Base-by-base conservation (phyloP, 2,113 vertebrate genomes). In the Acinonyx jubatus region DNA sequence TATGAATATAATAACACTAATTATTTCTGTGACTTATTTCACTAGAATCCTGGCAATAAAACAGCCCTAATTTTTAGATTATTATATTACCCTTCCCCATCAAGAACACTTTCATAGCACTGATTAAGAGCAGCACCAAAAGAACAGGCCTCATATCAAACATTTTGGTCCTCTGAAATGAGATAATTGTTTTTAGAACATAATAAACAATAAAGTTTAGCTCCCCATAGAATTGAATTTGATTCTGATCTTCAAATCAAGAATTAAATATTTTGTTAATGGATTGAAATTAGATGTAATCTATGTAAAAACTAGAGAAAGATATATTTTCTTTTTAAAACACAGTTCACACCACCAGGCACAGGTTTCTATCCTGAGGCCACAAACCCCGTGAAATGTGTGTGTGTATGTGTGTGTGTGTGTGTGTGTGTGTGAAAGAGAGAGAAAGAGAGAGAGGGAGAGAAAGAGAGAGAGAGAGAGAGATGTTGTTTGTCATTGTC, bases 11-110 rank as follows among this genome's bases (percentile, higher is more conserved):
- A 13, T 31, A 84, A 86, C 9, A 86, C 12, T 25, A 83, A 92
- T 91, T 94, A 79, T 83, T 69, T 31, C 12, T 83, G 9, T 85
- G n/a, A 80, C 57, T 95, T 95, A 91, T 85, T 93, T 97, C 57
- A 48, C 48, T 86, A 89, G 78, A 71, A 79, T 38, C 73, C 16
- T 92, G 66, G 25, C 50, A 73, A 82, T 45, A 91, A 89, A 93
- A 92, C 71, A 23, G 95, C 36, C 23, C 10, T 74, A 69, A 57
- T 89, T 90, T 23, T 91, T 91, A 81, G 50, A 76, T 78, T 83
- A 65, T 84, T 94, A 68, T 80, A 5, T 71, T 85, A 55, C 1
- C 5, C 38, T 86, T 97, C 18, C 61, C 41, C 10, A 45, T 78
- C 69, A 65, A 94, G 48, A 79, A 69, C n/a, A 68, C n/a, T 16